phyloP scores from a whole-genome alignment of 1,140 invertebrate species.

The Brachystomella parvula region DNA sequence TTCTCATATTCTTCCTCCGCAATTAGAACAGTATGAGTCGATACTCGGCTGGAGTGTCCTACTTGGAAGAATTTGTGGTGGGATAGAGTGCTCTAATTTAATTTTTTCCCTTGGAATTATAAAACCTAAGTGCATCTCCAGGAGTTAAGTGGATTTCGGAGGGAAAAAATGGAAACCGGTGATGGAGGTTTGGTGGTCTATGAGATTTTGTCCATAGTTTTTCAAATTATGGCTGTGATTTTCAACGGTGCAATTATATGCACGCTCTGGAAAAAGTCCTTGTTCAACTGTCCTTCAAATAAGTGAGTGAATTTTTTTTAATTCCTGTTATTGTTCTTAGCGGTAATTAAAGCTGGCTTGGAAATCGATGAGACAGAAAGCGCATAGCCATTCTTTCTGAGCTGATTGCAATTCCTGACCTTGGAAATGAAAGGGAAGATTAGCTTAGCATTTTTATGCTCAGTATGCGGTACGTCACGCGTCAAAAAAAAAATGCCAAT shows the following conservation, averaged over 20 bases:
- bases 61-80: neutral
- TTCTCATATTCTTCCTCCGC: neutral
- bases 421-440: too few relatives aligned
- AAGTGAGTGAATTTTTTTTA: constrained; percentile 14
- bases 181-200: constrained; percentile 5
- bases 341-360: too few relatives aligned
- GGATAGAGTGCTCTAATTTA: neutral
- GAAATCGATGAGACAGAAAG: too few relatives aligned
- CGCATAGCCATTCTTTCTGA: too few relatives aligned
- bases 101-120: neutral
- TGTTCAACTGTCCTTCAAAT: constrained; percentile 31
- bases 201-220: constrained; percentile 15
- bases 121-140: neutral
- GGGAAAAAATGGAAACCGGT: neutral
- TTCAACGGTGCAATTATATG: constrained; percentile 34
- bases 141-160: neutral
- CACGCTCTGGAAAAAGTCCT: constrained; percentile 26
- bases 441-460: too few relatives aligned
- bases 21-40: neutral
- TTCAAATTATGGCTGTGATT: constrained; percentile 25
- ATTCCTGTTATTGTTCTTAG: neutral
- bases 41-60: neutral
- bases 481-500: too few relatives aligned
- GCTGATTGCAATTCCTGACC: too few relatives aligned
- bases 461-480: too few relatives aligned